Percentiles rank a stretch among this genome's conserved stretches.
phyloP scores from a whole-genome alignment of 2,888 invertebrate genomes.

The Agapostemon virescens region DNA sequence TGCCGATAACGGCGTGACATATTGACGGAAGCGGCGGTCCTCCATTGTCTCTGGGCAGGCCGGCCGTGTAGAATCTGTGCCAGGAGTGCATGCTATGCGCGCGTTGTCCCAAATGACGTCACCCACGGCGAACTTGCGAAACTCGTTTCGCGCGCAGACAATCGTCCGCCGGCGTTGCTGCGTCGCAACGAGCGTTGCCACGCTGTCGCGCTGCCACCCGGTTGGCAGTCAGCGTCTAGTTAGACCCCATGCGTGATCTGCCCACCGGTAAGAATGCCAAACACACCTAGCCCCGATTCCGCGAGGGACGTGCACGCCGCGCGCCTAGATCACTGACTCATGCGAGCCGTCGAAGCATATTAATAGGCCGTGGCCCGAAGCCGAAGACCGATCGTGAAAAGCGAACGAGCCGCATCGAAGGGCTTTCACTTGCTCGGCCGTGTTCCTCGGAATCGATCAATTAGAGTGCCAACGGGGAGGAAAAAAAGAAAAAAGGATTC shows the following conservation, averaged over 20 bases:
- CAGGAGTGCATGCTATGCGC: slow-evolving; percentile 69
- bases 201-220: not conserved
- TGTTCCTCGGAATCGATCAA: slow-evolving; percentile 46
- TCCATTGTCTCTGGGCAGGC: slow-evolving; percentile 61
- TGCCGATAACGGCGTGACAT: slow-evolving; percentile 45
- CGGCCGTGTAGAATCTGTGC: slow-evolving; percentile 72
- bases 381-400: slow-evolving; percentile 34
- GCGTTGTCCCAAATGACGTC: slow-evolving; percentile 74
- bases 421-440: slow-evolving; percentile 64
- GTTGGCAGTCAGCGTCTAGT: slow-evolving; percentile 41
- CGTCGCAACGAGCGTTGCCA: slow-evolving; percentile 17
- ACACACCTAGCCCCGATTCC: slow-evolving; percentile 67
- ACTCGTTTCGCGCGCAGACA: slow-evolving; percentile 69
- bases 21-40: slow-evolving; percentile 65
- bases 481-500: slow-evolving; percentile 49
- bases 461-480: slow-evolving; percentile 48
- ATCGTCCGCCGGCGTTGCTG: slow-evolving; percentile 49
- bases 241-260: slow-evolving; percentile 59
- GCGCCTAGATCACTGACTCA: slow-evolving; percentile 62
- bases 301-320: slow-evolving; percentile 56
- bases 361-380: slow-evolving; percentile 54
- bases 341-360: slow-evolving; percentile 65
- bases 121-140: slow-evolving; percentile 64
- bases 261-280: slow-evolving; percentile 71
- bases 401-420: slow-evolving; percentile 13